Percentiles rank a stretch among this genome's conserved stretches.
phyloP scores from a whole-genome alignment of 1,140 invertebrate species.

The Bombus superbus region DNA sequence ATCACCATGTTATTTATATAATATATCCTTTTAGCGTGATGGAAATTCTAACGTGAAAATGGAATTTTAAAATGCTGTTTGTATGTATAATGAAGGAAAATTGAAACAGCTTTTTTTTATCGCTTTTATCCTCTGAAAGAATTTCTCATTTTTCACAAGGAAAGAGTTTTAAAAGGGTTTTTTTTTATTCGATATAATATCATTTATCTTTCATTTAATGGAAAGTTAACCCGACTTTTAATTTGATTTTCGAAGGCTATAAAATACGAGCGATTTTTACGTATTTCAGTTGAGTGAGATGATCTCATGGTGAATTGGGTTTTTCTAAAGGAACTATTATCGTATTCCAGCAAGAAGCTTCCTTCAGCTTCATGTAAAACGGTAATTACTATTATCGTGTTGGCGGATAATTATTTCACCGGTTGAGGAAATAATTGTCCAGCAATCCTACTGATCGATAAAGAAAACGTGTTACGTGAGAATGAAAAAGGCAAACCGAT shows the following conservation, averaged over 20 bases:
- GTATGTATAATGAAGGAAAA: background rate
- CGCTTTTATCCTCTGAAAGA: background rate
- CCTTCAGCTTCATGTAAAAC: background rate
- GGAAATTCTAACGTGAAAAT: background rate
- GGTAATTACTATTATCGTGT: background rate
- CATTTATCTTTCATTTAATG: background rate
- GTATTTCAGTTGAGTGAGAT: background rate
- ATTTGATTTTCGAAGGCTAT: too few species aligned
- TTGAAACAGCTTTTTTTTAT: background rate
- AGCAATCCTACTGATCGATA: background rate
- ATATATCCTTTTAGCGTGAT: background rate
- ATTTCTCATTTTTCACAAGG: background rate
- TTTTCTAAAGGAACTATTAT: background rate
- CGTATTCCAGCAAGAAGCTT: background rate
- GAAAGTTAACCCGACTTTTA: background rate
- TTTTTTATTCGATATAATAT: too few species aligned
- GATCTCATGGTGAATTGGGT: background rate
- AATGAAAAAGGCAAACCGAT: background rate
- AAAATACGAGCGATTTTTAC: background rate
- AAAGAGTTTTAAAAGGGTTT: background rate
- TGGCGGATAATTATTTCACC: background rate
- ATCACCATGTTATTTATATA: background rate
- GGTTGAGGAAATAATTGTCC: background rate
- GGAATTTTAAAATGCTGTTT: background rate
- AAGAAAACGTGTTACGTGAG: background rate